Base-by-base conservation (phyloP, 1,140 invertebrate species). In the Bicyclus anynana region DNA sequence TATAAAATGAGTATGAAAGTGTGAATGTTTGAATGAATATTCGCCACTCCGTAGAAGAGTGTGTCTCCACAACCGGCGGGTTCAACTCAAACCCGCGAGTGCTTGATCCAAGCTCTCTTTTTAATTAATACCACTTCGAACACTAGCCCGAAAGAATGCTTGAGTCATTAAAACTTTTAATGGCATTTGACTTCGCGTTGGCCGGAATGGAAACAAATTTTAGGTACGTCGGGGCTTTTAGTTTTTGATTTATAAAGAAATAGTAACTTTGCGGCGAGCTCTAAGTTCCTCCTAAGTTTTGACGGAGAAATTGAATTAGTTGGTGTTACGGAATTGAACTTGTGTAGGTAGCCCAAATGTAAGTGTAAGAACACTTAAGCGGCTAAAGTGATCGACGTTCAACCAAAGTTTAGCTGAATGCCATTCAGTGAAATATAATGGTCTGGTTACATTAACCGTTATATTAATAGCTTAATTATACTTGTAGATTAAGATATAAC, bases 61-160 rank as follows among this genome's bases (percentile, higher is more conserved):
- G 54, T 72, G 67, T 69, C 38, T 47, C 49, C 40, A 48, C 49
- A 53, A 65, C 56, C 62, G 56, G 59, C 59, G 56, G 62, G 53
- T 56, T 72, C 49, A 68, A 61, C 65, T 74, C 65, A 57, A 71
- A 65, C 72, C 64, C 51, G 66, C 67, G 62, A 73, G 68, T 62
- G 74, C 73, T 70, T 77, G 79, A 84, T 83, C 76, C 58, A 14
- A 62, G 71, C 72, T 76, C 72, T 74, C 80, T 76, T 84, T 82
- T 84, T 87, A 87, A 87, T 87, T 87, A 87, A 87, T 87, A 87
- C 80, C 74, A 83, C 75, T 83, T 84, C 74, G 81, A 84, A 78
- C 77, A 75, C 68, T 72, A 66, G 52, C 64, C 77, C 71, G 67
- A 80, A 86, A 87, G 81, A 84, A 87, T 87, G 78, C 84, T 78